These are phyloP conservation scores for Brachymystax lenok DNA, from an alignment of 2,797 vertebrate species.

Conservation along the genomic window DNA sequence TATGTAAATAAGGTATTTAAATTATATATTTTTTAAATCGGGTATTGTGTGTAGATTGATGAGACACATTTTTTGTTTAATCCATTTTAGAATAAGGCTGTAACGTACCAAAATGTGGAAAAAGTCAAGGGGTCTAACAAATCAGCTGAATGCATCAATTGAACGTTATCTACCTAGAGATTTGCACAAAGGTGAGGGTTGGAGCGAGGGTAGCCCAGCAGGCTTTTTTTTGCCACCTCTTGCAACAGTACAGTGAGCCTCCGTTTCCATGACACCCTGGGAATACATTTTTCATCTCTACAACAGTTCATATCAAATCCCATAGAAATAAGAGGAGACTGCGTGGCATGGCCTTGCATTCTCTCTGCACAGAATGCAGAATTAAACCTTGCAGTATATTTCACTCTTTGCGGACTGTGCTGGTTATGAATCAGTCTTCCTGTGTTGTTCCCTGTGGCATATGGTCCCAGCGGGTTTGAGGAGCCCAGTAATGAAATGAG, in stretches of 20 bases:
- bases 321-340: conserved; percentile 26
- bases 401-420: background rate
- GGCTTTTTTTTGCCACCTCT: background rate
- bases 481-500: conserved; percentile 21
- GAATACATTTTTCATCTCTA: conserved; percentile 28
- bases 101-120: too few relatives aligned
- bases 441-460: conserved; percentile 9
- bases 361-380: conserved; percentile 19
- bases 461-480: conserved; percentile 39
- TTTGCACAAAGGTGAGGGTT: background rate
- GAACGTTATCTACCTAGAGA: background rate
- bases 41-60: too few relatives aligned
- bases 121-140: background rate
- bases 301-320: conserved; percentile 20
- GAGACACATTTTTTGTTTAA: too few relatives aligned
- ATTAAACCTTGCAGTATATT: conserved; percentile 4
- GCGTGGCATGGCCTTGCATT: conserved; percentile 13
- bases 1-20: too few relatives aligned
- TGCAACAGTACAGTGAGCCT: background rate
- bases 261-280: conserved; percentile 45
- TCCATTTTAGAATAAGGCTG: too few relatives aligned
- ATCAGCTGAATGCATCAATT: conserved; percentile 11
- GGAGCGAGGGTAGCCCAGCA: background rate
- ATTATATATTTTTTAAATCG: too few relatives aligned
- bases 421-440: background rate